Conservation (phyloP, 1,140 invertebrate genomes). For the Holcopasites calliopsidis region DNA sequence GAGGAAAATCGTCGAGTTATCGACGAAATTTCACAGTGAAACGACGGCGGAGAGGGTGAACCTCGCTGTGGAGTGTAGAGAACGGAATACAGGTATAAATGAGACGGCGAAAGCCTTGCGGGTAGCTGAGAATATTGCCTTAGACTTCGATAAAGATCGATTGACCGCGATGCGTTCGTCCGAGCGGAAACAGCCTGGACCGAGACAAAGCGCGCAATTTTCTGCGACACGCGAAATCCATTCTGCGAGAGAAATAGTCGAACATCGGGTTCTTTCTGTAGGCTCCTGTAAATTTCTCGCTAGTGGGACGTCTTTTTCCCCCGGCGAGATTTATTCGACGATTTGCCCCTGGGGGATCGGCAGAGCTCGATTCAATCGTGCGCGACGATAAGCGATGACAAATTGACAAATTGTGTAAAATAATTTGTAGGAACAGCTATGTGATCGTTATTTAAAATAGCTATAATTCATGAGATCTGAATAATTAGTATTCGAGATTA, state of each 20-base stretch:
- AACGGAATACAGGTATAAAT: neutral
- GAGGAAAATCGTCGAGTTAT: neutral
- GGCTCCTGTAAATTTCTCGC: neutral
- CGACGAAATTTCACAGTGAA: neutral
- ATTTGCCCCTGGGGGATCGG: no score
- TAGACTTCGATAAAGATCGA: slow-evolving; percentile 25
- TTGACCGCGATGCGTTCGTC: neutral
- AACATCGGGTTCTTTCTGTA: neutral
- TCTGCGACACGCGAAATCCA: slow-evolving; percentile 25
- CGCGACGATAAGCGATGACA: no score
- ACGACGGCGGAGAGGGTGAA: neutral
- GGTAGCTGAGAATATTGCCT: neutral
- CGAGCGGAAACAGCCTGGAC: neutral
- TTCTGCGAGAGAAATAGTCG: slow-evolving; percentile 14
- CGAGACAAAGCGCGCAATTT: slow-evolving; percentile 16
- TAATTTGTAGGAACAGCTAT: no score
- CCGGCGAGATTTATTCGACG: slow-evolving; percentile 1
- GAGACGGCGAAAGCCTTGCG: neutral
- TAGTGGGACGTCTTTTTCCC: neutral
- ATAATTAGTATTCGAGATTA: no score
- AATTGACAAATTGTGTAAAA: neutral
- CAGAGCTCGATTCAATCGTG: no score
- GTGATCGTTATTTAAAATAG: no score
- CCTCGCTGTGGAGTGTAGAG: neutral
- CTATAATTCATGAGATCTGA: no score